A percentile compares a stretch with the other conserved stretches of the same genome.
Conservation (phyloP, 1,140 invertebrate genomes). For the Plodia interpunctella region DNA sequence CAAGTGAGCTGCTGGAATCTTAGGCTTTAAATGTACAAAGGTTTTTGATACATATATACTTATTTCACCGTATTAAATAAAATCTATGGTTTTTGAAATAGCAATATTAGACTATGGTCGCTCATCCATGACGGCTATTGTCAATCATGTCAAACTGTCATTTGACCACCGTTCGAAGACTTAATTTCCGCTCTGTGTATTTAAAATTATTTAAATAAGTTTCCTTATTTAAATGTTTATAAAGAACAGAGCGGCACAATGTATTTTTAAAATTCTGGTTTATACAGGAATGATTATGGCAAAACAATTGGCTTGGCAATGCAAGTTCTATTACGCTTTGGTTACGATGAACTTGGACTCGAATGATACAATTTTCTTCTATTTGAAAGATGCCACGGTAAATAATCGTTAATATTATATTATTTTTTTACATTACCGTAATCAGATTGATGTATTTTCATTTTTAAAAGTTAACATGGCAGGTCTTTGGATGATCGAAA, state of each 20-base stretch:
- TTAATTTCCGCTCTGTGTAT: not conserved
- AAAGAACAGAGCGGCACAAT: conserved; percentile 33
- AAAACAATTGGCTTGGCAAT: conserved; percentile 38
- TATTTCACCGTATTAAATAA: no score
- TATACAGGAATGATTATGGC: conserved; percentile 23
- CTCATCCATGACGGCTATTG: not conserved
- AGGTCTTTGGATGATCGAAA: no score
- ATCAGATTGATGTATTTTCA: not conserved
- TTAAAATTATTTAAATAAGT: conserved; percentile 3
- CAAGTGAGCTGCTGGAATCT: no score
- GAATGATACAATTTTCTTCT: conserved; percentile 28
- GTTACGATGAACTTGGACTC: conserved; percentile 32
- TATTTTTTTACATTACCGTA: not conserved
- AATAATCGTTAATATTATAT: conserved; percentile 5
- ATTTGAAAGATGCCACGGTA: conserved; percentile 41
- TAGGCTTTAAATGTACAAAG: no score
- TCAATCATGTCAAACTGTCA: conserved; percentile 7
- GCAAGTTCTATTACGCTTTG: conserved; percentile 39
- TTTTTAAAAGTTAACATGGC: not conserved
- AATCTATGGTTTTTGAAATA: no score
- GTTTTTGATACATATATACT: no score
- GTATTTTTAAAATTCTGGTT: conserved; percentile 43
- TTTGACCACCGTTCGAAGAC: conserved; percentile 2
- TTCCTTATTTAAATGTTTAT: conserved; percentile 17
- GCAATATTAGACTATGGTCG: no score